phyloP scores from a whole-genome alignment of 2,888 invertebrate species.

The Rhingia campestris region DNA sequence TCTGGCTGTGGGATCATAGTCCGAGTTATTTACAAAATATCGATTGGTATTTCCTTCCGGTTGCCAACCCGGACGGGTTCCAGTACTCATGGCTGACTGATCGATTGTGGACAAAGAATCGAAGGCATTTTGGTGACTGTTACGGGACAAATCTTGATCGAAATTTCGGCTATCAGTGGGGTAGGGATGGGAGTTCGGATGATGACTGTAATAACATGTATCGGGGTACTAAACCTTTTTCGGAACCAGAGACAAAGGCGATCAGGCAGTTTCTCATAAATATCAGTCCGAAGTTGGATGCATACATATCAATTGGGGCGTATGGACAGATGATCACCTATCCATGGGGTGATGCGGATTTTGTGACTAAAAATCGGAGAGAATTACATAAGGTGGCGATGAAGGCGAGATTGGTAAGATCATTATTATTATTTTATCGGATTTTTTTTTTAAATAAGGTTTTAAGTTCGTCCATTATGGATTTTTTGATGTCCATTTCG shows the following conservation, averaged over 20 bases:
- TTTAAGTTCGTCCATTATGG: too few species aligned
- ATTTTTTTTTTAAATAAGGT: not conserved
- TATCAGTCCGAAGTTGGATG: constrained; percentile 79
- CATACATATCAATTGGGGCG: constrained; percentile 80
- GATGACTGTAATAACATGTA: constrained; percentile 92
- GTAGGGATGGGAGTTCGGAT: constrained; percentile 89
- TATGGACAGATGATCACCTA: constrained; percentile 84
- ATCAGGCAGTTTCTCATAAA: constrained; percentile 83
- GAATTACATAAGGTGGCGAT: constrained; percentile 77
- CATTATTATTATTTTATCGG: not conserved
- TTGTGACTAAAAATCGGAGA: constrained; percentile 78
- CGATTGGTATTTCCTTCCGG: constrained; percentile 91
- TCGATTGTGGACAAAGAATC: constrained; percentile 92
- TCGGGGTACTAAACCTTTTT: constrained; percentile 90
- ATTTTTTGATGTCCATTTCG: too few species aligned
- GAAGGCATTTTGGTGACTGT: constrained; percentile 86
- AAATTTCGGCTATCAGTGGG: constrained; percentile 94
- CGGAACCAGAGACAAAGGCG: constrained; percentile 92
- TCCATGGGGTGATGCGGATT: constrained; percentile 82
- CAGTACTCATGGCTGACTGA: constrained; percentile 90
- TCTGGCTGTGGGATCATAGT: constrained; percentile 86
- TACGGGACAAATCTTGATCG: constrained; percentile 92
- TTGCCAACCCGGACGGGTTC: constrained; percentile 93
- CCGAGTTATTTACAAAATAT: constrained; percentile 87
- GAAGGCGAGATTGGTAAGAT: constrained; percentile 76